Conservation (phyloP, 2,888 invertebrate genomes). For the Hirtodrosophila confusa region DNA sequence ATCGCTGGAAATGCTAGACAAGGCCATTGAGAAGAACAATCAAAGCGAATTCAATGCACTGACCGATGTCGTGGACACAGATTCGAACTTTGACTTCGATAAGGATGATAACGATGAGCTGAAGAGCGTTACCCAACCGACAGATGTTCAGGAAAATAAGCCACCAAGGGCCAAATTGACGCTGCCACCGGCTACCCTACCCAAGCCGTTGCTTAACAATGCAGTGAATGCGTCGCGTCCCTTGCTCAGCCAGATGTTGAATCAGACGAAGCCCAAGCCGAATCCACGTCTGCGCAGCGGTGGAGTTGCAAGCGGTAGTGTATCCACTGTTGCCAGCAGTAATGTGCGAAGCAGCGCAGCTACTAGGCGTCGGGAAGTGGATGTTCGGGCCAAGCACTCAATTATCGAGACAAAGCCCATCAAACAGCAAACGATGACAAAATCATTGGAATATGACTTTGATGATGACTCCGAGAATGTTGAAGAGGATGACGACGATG, state of each 20-base stretch:
- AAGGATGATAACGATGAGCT: slow-evolving; percentile 53
- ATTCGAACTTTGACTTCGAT: slow-evolving; percentile 53
- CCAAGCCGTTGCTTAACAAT: slow-evolving; percentile 17
- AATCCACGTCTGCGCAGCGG: slow-evolving; percentile 43
- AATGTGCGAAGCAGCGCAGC: slow-evolving; percentile 13
- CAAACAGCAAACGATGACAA: slow-evolving; percentile 39
- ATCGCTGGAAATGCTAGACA: slow-evolving; percentile 66
- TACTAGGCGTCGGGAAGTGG: slow-evolving; percentile 43
- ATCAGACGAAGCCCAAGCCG: slow-evolving; percentile 40
- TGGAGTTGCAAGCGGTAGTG: slow-evolving; percentile 3
- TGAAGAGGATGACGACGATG: slow-evolving; percentile 43
- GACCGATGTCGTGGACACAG: slow-evolving; percentile 62
- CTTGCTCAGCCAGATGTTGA: slow-evolving; percentile 49
- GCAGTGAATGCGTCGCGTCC: slow-evolving; percentile 33
- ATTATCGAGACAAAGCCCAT: slow-evolving; percentile 30
- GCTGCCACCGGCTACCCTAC: slow-evolving; percentile 53
- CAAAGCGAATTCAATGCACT: slow-evolving; percentile 61
- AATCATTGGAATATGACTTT: slow-evolving; percentile 59
- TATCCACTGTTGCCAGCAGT: slow-evolving; percentile 7
- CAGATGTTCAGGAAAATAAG: slow-evolving; percentile 4
- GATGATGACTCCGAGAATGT: slow-evolving; percentile 50
- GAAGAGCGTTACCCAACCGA: slow-evolving; percentile 21
- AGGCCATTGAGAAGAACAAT: slow-evolving; percentile 70
- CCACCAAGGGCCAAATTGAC: slow-evolving; percentile 44
- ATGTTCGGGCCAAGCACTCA: slow-evolving; percentile 22